These are phyloP conservation scores for Aleiodes testaceus DNA, from an alignment of 2,888 invertebrate species.

Conservation along the genomic window DNA sequence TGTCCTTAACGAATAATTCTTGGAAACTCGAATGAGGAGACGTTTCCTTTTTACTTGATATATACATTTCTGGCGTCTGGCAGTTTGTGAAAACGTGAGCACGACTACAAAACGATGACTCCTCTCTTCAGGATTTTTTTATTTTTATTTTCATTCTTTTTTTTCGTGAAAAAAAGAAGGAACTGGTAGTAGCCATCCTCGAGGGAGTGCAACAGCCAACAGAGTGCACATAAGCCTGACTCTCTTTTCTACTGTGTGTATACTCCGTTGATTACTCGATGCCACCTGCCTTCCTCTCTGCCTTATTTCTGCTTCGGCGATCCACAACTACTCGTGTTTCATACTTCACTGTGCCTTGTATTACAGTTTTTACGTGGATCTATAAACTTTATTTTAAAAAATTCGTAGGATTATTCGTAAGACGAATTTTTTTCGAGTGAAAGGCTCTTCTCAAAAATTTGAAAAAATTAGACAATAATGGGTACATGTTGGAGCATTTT, in stretches of 20 bases:
- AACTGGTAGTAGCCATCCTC: constrained; percentile 40
- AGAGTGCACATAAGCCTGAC: constrained; percentile 9
- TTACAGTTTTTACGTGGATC: not conserved
- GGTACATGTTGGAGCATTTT: too few species aligned
- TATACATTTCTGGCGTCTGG: constrained; percentile 30
- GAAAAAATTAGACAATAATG: too few species aligned
- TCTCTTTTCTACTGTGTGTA: constrained; percentile 5
- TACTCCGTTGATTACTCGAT: constrained; percentile 37
- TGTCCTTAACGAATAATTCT: not conserved
- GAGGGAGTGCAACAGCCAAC: constrained; percentile 24
- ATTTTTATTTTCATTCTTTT: not conserved
- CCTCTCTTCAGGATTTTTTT: constrained; percentile 18
- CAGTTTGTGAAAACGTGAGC: constrained; percentile 27
- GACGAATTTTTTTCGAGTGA: too few species aligned
- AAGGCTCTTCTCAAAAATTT: too few species aligned
- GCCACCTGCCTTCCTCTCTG: constrained; percentile 42
- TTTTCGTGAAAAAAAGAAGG: constrained; percentile 37
- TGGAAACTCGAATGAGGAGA: constrained; percentile 20
- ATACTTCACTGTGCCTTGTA: constrained; percentile 15
- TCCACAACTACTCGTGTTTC: constrained; percentile 30
- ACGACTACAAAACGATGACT: constrained; percentile 34
- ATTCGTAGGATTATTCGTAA: too few species aligned
- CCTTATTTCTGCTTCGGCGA: constrained; percentile 30
- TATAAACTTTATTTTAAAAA: too few species aligned
- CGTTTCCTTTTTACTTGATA: constrained; percentile 30